phyloP scores from a whole-genome alignment of 2,888 invertebrate genomes.

The Tanypteryx hageni region DNA sequence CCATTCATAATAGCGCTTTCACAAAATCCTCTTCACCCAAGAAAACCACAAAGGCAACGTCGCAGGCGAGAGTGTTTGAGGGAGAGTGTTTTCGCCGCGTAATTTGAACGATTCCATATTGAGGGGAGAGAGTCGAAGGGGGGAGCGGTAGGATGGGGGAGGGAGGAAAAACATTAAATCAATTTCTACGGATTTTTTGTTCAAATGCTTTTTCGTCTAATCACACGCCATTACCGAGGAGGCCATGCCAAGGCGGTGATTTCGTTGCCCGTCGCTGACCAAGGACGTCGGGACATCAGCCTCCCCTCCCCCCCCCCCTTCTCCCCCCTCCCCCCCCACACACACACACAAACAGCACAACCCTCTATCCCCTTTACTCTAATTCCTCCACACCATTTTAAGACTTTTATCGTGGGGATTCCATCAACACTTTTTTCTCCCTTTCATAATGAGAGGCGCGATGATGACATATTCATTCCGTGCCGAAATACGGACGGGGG shows the following conservation, averaged over 20 bases:
- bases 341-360: too few species aligned
- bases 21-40: too few species aligned
- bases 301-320: too few species aligned
- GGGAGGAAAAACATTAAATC: not conserved
- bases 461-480: constrained; percentile 27
- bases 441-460: constrained; percentile 6
- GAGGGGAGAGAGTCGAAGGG: not conserved
- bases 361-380: not conserved
- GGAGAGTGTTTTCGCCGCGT: too few species aligned
- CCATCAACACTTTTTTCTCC: constrained; percentile 14
- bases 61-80: too few species aligned
- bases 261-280: constrained; percentile 16
- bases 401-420: constrained; percentile 11
- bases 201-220: constrained; percentile 31
- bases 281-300: not conserved
- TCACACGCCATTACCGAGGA: constrained; percentile 38
- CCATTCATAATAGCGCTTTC: too few species aligned
- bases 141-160: not conserved
- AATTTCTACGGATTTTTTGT: constrained; percentile 14
- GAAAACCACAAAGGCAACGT: too few species aligned
- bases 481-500: not conserved
- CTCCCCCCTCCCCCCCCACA: too few species aligned
- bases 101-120: too few species aligned
- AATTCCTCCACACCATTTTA: not conserved
- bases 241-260: constrained; percentile 29